These are phyloP conservation scores for Conus betulinus DNA, from an alignment of 1,140 invertebrate genomes.

Conservation along the genomic window DNA sequence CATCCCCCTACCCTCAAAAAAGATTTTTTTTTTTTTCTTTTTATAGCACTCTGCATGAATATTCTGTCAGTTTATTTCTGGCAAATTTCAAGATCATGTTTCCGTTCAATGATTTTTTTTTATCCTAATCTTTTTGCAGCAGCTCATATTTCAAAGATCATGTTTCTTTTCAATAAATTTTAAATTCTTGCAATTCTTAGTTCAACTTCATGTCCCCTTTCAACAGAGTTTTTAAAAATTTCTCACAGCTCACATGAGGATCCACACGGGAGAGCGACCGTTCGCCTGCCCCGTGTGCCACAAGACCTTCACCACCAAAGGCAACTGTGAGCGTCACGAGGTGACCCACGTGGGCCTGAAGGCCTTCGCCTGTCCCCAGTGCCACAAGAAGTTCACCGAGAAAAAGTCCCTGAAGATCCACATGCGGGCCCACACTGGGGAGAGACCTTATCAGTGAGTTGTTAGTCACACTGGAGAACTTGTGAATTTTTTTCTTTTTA, in stretches of 20 bases:
- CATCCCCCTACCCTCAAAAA: too few species aligned
- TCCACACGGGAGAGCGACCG: conserved; percentile 87
- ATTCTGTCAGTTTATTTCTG: too few species aligned
- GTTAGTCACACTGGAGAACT: neutral
- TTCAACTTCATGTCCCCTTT: neutral
- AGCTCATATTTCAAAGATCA: neutral
- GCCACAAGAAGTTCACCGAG: conserved; percentile 67
- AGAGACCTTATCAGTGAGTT: conserved; percentile 73
- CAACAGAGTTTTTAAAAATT: too few species aligned
- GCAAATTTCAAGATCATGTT: too few species aligned
- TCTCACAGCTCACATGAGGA: conserved; percentile 65
- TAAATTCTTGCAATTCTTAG: neutral
- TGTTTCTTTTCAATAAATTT: neutral
- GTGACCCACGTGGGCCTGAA: conserved; percentile 57
- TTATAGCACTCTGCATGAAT: too few species aligned
- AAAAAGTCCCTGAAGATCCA: conserved; percentile 76
- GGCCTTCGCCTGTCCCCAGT: conserved; percentile 55
- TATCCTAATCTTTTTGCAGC: neutral
- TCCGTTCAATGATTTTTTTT: neutral
- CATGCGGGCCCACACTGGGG: conserved; percentile 74
- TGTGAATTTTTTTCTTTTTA: too few species aligned
- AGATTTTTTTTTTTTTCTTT: too few species aligned
- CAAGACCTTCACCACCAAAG: conserved; percentile 94
- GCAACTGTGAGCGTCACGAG: conserved; percentile 91
- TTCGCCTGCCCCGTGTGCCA: conserved; percentile 95